Evolutionary conservation across 2,888 invertebrate species (phyloP), one percentile per base, ranked within the genome.

Genomic region (Papilio demoleus): DNA sequence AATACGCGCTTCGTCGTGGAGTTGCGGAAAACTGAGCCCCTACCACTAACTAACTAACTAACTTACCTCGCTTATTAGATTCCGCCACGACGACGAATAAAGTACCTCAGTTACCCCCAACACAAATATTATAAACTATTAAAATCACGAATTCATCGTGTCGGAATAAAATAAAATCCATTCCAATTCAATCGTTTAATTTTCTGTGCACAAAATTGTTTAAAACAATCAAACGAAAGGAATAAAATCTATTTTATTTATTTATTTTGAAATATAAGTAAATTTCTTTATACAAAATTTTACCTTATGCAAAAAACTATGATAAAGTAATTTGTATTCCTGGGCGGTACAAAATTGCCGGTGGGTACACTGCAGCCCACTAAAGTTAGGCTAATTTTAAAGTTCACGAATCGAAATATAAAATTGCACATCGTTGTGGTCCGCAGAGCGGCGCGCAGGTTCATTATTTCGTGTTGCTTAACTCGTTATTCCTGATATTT

Each of bases 401-500:
- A 63, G 38, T 63, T 63, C 47, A 47, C 62, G 62, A 63, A 63
- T 47, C 34, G 62, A 63, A 63, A 63, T 63, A 63, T 63, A 63
- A 63, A 63, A 45, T 47, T 45, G 47, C 31, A 47, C 45, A 63
- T 45, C 31, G 53, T 11, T 17, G 62, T n/a, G 61, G 19, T 19
- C 12, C 40, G 22, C 14, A 38, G 59, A 11, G 59, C 45, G 17
- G 19, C 19, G 45, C 45, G 2, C 24, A 19, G 40, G 40, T 60
- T 40, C 38, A 60, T 60, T 60, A 60, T 60, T 59, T 60, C 45
- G 45, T 34, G 34, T 45, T 34, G 62, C 47, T 63, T 47, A 60
- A 40, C 47, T 63, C 62, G 62, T 63, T 63, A 63, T 47, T 47
- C 17, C 45, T 45, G 59, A 67, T 67, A 67, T 67, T 67, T 50